A percentile compares a stretch with the other conserved stretches of the same genome.
phyloP scores from a whole-genome alignment of 2,113 vertebrate genomes.

The Echinops telfairi region DNA sequence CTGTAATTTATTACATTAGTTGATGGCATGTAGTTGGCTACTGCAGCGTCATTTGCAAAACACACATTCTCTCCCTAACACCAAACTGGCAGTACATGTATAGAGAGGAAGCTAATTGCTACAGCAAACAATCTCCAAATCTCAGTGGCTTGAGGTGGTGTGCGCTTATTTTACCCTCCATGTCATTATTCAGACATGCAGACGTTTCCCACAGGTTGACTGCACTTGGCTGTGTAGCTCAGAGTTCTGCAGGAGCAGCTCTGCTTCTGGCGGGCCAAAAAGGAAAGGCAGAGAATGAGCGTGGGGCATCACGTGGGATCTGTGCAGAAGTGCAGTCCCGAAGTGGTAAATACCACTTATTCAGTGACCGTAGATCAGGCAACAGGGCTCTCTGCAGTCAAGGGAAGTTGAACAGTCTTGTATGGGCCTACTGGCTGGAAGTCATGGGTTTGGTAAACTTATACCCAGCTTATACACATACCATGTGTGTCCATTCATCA shows the following conservation, averaged over 20 bases:
- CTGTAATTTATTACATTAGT: not conserved
- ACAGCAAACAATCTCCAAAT: fast-evolving
- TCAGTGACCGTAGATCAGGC: too few species aligned
- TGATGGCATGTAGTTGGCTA: not conserved
- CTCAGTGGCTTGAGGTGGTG: fast-evolving
- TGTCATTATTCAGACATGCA: not conserved
- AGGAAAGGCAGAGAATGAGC: not conserved
- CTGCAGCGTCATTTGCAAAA: not conserved
- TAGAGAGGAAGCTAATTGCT: not conserved
- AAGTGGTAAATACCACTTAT: too few species aligned
- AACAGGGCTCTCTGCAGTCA: too few species aligned
- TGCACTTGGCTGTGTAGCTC: not conserved
- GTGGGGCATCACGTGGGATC: not conserved
- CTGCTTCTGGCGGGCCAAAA: not conserved
- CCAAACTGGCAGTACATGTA: fast-evolving
- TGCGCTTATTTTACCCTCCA: not conserved
- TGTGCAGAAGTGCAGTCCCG: not conserved
- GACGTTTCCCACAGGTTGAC: not conserved
- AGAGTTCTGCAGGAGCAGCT: fast-evolving
- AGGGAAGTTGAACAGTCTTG: too few species aligned
- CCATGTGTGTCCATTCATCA: too few species aligned
- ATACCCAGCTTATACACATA: too few species aligned
- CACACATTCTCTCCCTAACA: not conserved
- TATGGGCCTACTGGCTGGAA: too few species aligned
- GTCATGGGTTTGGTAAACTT: too few species aligned